These are phyloP conservation scores for Anser cygnoides DNA, from an alignment of 2,113 vertebrate species.

Conservation along the genomic window DNA sequence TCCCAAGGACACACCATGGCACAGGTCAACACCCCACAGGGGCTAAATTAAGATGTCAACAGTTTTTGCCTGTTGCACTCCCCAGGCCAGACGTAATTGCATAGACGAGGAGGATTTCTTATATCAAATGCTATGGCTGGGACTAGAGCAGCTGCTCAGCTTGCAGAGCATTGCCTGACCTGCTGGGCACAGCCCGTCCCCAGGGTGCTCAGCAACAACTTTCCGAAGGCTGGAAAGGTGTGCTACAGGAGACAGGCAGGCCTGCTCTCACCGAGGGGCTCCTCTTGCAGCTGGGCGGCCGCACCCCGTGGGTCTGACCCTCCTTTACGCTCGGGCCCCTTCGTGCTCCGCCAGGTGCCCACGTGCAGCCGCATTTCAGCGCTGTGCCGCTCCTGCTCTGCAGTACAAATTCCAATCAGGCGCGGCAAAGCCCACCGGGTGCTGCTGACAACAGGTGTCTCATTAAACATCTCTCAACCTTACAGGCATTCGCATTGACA, in stretches of 20 bases:
- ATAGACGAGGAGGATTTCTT: accelerated
- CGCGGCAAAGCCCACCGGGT: constrained; percentile 55
- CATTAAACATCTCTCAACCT: constrained; percentile 78
- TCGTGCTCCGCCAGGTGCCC: neutral
- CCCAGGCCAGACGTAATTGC: accelerated
- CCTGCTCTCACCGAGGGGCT: accelerated
- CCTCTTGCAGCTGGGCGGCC: neutral
- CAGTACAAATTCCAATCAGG: constrained; percentile 64
- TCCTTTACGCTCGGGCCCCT: accelerated
- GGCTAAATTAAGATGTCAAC: neutral
- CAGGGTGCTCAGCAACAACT: neutral
- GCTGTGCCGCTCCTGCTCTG: neutral
- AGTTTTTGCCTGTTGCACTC: neutral
- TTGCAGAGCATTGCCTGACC: neutral
- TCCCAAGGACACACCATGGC: neutral
- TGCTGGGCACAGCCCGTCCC: accelerated
- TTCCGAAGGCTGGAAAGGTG: neutral
- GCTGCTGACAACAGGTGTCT: constrained; percentile 77
- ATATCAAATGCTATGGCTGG: neutral
- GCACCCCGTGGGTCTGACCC: accelerated
- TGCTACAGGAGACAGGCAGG: neutral
- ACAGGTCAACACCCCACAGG: accelerated
- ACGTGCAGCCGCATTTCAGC: neutral
- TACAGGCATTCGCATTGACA: constrained; percentile 73
- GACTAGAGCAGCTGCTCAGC: neutral